Evolutionary conservation across 2,888 invertebrate species (phyloP), one percentile per base, ranked within the genome.

Genomic region (Barypeithes pellucidus): DNA sequence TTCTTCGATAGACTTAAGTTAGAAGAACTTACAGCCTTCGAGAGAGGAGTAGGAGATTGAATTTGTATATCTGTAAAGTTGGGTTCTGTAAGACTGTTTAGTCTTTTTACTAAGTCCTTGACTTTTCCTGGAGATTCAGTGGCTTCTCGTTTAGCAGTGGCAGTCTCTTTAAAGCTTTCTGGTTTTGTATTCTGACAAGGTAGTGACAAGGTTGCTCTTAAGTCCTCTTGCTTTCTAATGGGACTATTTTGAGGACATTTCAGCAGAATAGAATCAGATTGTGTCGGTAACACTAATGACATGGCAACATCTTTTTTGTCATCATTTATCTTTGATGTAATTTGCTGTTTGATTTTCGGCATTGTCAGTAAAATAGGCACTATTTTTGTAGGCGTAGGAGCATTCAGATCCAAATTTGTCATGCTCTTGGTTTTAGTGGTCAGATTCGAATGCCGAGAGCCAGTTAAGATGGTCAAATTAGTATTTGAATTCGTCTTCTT

Each of bases 401-500:
- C 50, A 61, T 63, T 72, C 3, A 68, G 66, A n/a, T 77, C 74
- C 41, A 83, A 75, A 68, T 83, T 82, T 43, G 73, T 76, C 75
- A 84, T 71, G 72, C 84, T 84, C 75, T 81, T 82, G 3, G 83
- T 83, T 67, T 75, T 82, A 80, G 24, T 68, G 70, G 66, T 67
- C 60, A 50, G 75, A 29, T 33, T 77, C 1, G n/a, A 12, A 24
- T 18, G 9, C 24, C 18, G 9, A 14, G 45, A 16, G 8, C 41
- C 59, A 33, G 3, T 57, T 18, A 36, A 11, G 7, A 33, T 33
- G 14, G 24, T 11, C 1, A 73, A 83, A 77, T 84, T 84, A 0
- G 88, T 86, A 79, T 88, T 87, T 3, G 89, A 89, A 79, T 87
- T 87, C 9, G 88, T 85, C 82, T 90, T 91, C 82, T 91, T 90